phyloP scores from a whole-genome alignment of 2,113 vertebrate genomes.

The Boulengeromyrus knoepffleri region DNA sequence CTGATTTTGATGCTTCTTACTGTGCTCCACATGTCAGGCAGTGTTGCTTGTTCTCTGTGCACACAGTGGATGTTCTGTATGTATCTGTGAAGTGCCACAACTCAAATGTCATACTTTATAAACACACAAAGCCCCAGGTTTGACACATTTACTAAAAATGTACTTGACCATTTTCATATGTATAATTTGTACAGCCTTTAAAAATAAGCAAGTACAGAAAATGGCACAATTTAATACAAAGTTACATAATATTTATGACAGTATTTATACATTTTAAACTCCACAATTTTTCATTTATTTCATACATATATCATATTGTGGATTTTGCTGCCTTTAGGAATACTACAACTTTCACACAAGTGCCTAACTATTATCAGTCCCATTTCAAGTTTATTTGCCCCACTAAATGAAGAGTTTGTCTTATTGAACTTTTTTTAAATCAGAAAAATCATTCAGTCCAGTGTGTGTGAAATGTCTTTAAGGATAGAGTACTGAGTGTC shows the following conservation, averaged over 20 bases:
- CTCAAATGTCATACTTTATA: not conserved
- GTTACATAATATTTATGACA: conserved; percentile 59
- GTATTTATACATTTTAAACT: conserved; percentile 53
- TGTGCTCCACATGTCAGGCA: not conserved
- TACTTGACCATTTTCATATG: not conserved
- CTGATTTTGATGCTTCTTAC: not conserved
- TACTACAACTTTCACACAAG: conserved; percentile 16
- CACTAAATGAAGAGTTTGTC: conserved; percentile 3
- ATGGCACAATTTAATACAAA: conserved; percentile 32
- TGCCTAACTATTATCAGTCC: conserved; percentile 31
- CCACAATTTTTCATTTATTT: not conserved
- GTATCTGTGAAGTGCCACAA: not conserved
- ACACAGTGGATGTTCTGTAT: not conserved
- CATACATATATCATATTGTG: not conserved
- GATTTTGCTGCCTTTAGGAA: not conserved
- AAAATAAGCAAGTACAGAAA: conserved; percentile 9
- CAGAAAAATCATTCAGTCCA: not conserved
- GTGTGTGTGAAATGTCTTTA: not conserved
- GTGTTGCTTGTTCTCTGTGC: not conserved
- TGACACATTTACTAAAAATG: conserved; percentile 6
- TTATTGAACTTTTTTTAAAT: not conserved
- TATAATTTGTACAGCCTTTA: conserved; percentile 3
- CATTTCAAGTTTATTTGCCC: conserved; percentile 33
- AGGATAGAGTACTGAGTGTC: not conserved
- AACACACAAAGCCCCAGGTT: not conserved